phyloP scores from a whole-genome alignment of 2,113 vertebrate genomes.

The Elephas maximus region DNA sequence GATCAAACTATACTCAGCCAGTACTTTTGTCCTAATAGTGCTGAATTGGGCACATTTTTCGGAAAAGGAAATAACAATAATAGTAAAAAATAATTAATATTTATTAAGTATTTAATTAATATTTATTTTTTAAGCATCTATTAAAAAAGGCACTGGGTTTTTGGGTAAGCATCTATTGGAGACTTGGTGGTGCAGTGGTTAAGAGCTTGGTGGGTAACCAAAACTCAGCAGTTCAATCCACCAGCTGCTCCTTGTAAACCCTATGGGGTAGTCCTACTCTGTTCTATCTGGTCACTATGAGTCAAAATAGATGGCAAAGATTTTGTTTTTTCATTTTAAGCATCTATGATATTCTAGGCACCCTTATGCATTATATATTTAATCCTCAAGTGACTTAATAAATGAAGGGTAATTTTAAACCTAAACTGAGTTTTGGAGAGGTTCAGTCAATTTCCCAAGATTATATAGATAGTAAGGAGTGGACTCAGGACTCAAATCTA shows the following conservation, averaged over 20 bases:
- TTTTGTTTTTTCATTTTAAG: background rate
- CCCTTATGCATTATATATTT: background rate
- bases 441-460: background rate
- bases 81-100: background rate
- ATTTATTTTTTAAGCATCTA: too few species aligned
- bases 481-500: background rate
- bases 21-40: background rate
- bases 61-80: constrained; percentile 18
- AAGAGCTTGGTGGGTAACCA: too few species aligned
- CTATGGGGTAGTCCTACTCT: too few species aligned
- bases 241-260: too few species aligned
- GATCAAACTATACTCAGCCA: background rate
- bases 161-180: too few species aligned
- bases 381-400: background rate
- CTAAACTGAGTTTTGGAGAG: background rate
- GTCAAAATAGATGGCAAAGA: too few species aligned
- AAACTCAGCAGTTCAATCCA: too few species aligned
- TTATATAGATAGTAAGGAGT: background rate
- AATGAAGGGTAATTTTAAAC: background rate
- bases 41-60: background rate
- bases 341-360: background rate
- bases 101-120: background rate
- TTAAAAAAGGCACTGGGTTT: too few species aligned
- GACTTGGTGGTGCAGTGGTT: too few species aligned
- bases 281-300: too few species aligned